Conservation (phyloP, 2,797 vertebrate genomes). For the Darevskia nairensis region DNA sequence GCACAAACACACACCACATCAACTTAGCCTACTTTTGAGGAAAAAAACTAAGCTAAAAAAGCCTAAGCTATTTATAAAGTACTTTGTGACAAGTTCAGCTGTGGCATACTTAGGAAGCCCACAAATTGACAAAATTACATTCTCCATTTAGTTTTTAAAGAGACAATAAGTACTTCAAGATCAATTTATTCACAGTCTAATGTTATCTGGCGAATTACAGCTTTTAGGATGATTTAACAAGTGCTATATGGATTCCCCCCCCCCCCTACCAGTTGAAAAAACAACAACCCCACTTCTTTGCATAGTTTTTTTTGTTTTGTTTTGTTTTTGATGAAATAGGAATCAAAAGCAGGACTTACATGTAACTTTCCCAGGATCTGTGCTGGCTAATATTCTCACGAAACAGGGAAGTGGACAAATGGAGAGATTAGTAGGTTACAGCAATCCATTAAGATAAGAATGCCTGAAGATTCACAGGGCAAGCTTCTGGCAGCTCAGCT, state of each 20-base stretch:
- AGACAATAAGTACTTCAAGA: slow-evolving; percentile 54
- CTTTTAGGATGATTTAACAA: slow-evolving; percentile 62
- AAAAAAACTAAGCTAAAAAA: background rate
- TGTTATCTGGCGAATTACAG: slow-evolving; percentile 59
- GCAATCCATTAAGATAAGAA: slow-evolving; percentile 82
- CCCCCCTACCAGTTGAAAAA: slow-evolving; percentile 12
- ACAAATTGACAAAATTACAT: slow-evolving; percentile 59
- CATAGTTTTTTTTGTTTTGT: background rate
- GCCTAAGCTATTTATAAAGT: slow-evolving; percentile 47
- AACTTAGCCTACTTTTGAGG: background rate
- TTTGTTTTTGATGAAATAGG: slow-evolving; percentile 45
- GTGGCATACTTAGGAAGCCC: slow-evolving; percentile 41
- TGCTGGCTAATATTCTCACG: slow-evolving; percentile 80
- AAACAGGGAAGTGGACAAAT: slow-evolving; percentile 76
- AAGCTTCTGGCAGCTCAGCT: slow-evolving; percentile 67
- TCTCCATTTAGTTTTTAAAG: slow-evolving; percentile 63
- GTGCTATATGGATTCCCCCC: slow-evolving; percentile 37
- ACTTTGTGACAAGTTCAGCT: slow-evolving; percentile 2
- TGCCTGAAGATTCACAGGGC: slow-evolving; percentile 63
- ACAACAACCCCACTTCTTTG: background rate
- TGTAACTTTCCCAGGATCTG: slow-evolving; percentile 80
- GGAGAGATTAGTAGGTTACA: slow-evolving; percentile 74
- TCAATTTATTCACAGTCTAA: slow-evolving; percentile 63
- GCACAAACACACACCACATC: background rate
- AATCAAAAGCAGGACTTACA: slow-evolving; percentile 76